Conservation (phyloP, 2,797 vertebrate genomes). For the Notamacropus eugenii region DNA sequence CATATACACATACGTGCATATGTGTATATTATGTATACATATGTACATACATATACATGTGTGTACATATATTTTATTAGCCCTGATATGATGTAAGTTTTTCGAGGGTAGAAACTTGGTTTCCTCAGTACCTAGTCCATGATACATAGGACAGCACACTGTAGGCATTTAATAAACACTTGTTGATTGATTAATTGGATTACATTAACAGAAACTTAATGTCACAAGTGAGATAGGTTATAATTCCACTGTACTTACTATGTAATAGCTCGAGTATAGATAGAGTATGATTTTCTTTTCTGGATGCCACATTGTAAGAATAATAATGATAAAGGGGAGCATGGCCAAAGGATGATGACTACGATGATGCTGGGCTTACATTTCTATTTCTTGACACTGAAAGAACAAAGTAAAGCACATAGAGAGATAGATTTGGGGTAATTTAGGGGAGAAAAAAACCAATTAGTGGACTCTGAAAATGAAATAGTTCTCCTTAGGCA, state of each 20-base stretch:
- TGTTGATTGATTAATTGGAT: neutral
- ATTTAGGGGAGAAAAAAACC: neutral
- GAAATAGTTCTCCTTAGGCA: neutral
- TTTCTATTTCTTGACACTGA: neutral
- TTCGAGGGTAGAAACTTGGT: neutral
- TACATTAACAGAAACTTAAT: neutral
- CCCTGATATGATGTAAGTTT: neutral
- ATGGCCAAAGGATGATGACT: neutral
- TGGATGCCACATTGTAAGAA: neutral
- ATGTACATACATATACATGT: neutral
- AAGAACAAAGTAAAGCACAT: neutral
- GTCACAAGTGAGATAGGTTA: neutral
- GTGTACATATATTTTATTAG: neutral
- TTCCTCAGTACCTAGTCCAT: neutral
- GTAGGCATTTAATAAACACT: conserved; percentile 51
- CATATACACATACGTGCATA: neutral
- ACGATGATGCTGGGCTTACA: no score
- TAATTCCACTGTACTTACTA: neutral
- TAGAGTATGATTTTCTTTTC: neutral
- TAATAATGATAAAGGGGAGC: neutral
- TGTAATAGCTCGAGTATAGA: neutral
- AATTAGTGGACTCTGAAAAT: neutral
- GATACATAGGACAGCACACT: neutral
- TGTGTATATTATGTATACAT: no score
- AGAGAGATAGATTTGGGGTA: neutral